Base-by-base conservation (phyloP, 2,888 invertebrate species). In the Biston betularia region DNA sequence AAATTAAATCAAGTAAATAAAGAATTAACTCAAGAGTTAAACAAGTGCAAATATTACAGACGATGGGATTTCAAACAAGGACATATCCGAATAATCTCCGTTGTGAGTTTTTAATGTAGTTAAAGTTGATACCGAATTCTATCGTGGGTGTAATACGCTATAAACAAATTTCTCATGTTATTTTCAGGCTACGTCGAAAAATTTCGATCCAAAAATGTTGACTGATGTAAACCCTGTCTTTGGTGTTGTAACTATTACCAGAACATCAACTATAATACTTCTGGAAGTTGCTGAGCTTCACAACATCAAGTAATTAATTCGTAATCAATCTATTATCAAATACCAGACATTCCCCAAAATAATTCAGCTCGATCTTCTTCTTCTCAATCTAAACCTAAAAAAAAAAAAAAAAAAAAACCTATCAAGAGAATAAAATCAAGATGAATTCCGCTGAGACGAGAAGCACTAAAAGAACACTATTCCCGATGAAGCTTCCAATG, bases 1-100 rank as follows among this genome's bases (percentile, higher is more conserved):
- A 74, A 66, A 54, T 0, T 10, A 7, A 14, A 59, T 9, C 65
- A 57, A 44, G 81, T 82, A 75, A 72, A 67, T 8, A 66, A 80
- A 11, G 58, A 68, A 64, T 67, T 82, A 14, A 58, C 71, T 59
- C 54, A 69, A 34, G 66, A 80, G 73, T 60, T 85, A 2, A 83
- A 81, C 49, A 66, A 66, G 5, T 87, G 80, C 69, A 88, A 88
- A 68, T 89, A 85, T 60, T 86, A 87, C 48, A 70, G 80, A 14
- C 70, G 89, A 33, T 90, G 87, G 86, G 72, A 90, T 69, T 90
- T 88, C 48, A 74, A 82, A 10, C 74, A 83, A 44, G 77, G 76
- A 63, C 64, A 78, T 1, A 70, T 90, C 75, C 80, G 80, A 45
- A 78, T 86, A 71, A 80, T 85, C 2, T 73, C 78, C 4, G 87